A percentile compares a stretch with the other conserved stretches of the same genome.
These are phyloP conservation scores for Malurus cyaneus DNA, from an alignment of 2,113 vertebrate genomes.

Conservation along the genomic window DNA sequence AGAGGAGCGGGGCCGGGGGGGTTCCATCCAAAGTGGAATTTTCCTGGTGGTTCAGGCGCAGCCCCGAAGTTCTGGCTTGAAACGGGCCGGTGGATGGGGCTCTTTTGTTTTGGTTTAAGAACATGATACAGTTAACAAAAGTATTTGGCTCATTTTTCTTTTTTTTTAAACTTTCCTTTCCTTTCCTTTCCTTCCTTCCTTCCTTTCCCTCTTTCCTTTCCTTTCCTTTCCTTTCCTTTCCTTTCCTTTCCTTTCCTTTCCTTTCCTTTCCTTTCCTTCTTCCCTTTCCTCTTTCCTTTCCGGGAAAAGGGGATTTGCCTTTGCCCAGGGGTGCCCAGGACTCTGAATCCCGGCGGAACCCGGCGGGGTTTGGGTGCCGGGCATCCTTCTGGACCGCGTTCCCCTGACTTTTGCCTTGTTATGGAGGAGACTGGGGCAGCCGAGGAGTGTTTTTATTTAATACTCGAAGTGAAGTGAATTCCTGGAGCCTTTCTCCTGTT, in stretches of 20 bases:
- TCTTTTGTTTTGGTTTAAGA: background rate
- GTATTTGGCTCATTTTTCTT: background rate
- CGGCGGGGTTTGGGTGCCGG: background rate
- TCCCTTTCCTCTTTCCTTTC: background rate
- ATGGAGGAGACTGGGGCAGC: background rate
- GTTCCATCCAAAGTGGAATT: background rate
- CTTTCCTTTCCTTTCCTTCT: fast-evolving
- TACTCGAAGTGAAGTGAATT: background rate
- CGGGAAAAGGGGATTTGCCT: background rate
- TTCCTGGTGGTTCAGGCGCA: background rate
- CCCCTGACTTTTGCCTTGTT: background rate
- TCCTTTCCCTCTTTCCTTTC: too few relatives aligned
- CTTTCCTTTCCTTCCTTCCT: fast-evolving
- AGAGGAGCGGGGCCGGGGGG: background rate
- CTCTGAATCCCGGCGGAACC: background rate
- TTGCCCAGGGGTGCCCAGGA: background rate
- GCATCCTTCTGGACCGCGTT: background rate
- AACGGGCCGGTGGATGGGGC: background rate
- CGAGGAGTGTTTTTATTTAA: background rate
- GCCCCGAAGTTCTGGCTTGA: background rate
- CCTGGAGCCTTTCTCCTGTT: background rate
- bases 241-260: too few relatives aligned
- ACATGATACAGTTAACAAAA: background rate
- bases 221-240: fast-evolving
- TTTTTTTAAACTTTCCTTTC: too few relatives aligned